Base-by-base conservation (phyloP, 2,797 vertebrate genomes). In the Fratercula arctica region DNA sequence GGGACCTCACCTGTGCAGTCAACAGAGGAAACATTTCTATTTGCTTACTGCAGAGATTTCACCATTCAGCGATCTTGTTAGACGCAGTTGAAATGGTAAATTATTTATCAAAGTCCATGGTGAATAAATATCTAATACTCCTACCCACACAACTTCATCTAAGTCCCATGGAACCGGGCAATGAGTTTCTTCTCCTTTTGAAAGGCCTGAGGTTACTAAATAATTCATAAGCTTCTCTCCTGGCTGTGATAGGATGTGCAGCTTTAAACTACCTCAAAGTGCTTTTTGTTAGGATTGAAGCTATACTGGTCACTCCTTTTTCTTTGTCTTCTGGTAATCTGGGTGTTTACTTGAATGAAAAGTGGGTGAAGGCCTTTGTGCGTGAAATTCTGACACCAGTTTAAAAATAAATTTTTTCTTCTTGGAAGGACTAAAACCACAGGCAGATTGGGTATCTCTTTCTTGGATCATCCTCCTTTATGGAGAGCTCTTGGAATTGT, bases 71-170 rank as follows among this genome's bases (percentile, higher is more conserved):
- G 3, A 95, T 97, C 95, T 97, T 97, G 96, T 96, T 97, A 97
- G 96, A 97, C 20, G 2, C 96, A 96, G 96, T 69, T 96, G 96
- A 97, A 97, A 88, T 25, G 46, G 68, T 98, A 97, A 98, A 98
- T 98, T 97, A 98, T 98, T 98, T 97, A 98, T 98, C 97, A 97
- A 98, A 98, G 97, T 97, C 96, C 91, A 92, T 78, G 70, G 95
- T 97, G 97, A 98, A 97, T 96, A 97, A 98, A 96, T 97, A 97
- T 92, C 96, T 96, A 90, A 91, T 92, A 85, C 82, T 96, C 63
- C 89, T 92, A 97, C 90, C 80, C 96, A 91, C 95, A 97, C 93
- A 96, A 97, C 96, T 97, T 97, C 93, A 94, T 94, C 94, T 85
- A 74, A 95, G 96, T 97, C 97, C 97, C 94, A 79, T 68, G 97